A percentile compares a stretch with the other conserved stretches of the same genome.
phyloP scores from a whole-genome alignment of 2,888 invertebrate species.

The Drosophila monieri region DNA sequence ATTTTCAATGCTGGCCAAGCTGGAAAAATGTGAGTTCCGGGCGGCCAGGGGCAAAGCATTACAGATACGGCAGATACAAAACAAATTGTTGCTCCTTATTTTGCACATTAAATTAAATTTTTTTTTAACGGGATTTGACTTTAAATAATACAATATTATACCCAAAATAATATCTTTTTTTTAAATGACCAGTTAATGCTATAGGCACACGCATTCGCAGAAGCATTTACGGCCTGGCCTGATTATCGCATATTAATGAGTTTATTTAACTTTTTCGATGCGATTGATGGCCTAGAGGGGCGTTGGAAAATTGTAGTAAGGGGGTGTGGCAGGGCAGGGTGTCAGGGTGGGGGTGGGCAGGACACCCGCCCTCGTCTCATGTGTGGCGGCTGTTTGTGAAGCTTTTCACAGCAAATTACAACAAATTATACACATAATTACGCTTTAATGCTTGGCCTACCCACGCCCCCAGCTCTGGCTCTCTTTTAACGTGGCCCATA shows the following conservation, averaged over 20 bases:
- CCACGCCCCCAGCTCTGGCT: slow-evolving; percentile 34
- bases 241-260: slow-evolving; percentile 68
- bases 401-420: slow-evolving; percentile 72
- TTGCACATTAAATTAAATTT: neutral
- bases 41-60: slow-evolving; percentile 1
- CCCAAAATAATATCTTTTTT: neutral
- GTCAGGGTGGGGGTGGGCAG: too few species aligned
- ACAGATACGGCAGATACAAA: slow-evolving; percentile 4
- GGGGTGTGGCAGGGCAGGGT: slow-evolving; percentile 13
- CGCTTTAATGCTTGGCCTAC: slow-evolving; percentile 63
- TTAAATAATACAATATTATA: neutral
- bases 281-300: slow-evolving; percentile 38
- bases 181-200: slow-evolving; percentile 11
- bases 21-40: slow-evolving; percentile 15
- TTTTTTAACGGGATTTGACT: neutral
- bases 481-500: slow-evolving; percentile 8
- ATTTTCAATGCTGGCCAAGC: slow-evolving; percentile 32
- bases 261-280: slow-evolving; percentile 65
- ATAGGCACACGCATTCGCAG: slow-evolving; percentile 10
- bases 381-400: slow-evolving; percentile 49
- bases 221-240: slow-evolving; percentile 27
- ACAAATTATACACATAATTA: slow-evolving; percentile 75
- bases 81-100: slow-evolving; percentile 7
- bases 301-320: neutral
- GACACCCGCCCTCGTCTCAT: slow-evolving; percentile 29